Evolutionary conservation across 2,797 vertebrate genomes (phyloP).

Genomic region (Darevskia mixta): DNA sequence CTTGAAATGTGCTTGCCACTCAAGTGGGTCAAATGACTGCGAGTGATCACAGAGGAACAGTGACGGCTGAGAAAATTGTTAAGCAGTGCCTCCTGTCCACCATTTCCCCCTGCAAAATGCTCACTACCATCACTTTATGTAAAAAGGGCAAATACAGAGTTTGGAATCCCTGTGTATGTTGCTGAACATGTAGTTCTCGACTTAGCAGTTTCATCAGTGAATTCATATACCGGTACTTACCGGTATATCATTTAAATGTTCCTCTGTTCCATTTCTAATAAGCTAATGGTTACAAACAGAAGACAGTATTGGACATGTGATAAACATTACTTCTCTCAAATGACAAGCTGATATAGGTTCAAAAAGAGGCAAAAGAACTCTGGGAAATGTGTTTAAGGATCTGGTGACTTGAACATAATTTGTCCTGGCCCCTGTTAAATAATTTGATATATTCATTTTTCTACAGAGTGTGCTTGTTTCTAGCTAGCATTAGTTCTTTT

Average conservation of each 20-base stretch:
- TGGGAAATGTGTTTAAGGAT: not conserved
- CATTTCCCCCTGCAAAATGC: not conserved
- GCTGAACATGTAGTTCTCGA: not conserved
- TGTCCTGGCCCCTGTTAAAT: not conserved
- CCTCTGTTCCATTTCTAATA: not conserved
- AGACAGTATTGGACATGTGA: not conserved
- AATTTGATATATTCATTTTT: not conserved
- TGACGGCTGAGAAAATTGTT: not conserved
- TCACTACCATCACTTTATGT: not conserved
- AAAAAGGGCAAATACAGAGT: not conserved
- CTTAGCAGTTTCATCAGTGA: not conserved
- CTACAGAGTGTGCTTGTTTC: not conserved
- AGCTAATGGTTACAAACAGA: conserved; percentile 9
- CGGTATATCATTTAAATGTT: not conserved
- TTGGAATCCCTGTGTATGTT: not conserved
- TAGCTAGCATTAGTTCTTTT: not conserved
- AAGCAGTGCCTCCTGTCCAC: not conserved
- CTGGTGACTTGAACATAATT: not conserved
- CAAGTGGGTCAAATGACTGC: not conserved
- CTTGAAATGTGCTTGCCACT: not conserved
- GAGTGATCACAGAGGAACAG: not conserved
- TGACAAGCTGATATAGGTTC: not conserved
- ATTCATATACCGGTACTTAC: not conserved
- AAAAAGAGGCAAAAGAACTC: not conserved
- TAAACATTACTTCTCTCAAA: not conserved